phyloP scores from a whole-genome alignment of 2,797 vertebrate genomes.

The Masticophis lateralis region DNA sequence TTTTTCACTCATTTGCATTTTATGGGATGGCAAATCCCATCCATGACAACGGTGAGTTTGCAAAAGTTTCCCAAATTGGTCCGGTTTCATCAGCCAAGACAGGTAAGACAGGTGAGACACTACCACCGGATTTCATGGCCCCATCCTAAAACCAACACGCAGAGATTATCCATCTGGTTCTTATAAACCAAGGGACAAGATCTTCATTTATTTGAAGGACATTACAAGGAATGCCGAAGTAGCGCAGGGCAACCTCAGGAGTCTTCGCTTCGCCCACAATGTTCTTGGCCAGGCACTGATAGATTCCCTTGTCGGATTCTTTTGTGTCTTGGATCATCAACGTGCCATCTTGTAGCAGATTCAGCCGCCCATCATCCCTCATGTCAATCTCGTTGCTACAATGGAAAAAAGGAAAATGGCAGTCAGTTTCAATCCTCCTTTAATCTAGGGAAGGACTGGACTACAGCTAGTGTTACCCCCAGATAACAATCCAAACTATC shows the following conservation, averaged over 20 bases:
- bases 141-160: neutral
- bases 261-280: conserved; percentile 72
- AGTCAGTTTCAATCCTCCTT: neutral
- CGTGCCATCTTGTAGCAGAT: conserved; percentile 70
- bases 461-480: neutral
- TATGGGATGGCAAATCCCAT: neutral
- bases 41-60: neutral
- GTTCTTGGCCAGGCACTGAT: conserved; percentile 76
- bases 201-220: neutral
- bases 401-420: conserved; percentile 11
- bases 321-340: conserved; percentile 74
- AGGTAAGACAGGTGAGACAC: neutral
- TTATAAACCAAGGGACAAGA: neutral
- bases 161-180: neutral
- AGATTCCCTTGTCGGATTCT: conserved; percentile 71
- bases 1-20: neutral
- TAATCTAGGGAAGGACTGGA: neutral
- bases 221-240: conserved; percentile 66
- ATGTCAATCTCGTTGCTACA: conserved; percentile 71
- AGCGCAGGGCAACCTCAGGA: conserved; percentile 65
- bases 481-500: neutral
- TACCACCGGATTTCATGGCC: neutral
- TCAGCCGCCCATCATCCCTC: conserved; percentile 67
- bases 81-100: neutral
- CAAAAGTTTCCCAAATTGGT: neutral